Conservation (phyloP, 2,113 vertebrate species). For the Martes martes region DNA sequence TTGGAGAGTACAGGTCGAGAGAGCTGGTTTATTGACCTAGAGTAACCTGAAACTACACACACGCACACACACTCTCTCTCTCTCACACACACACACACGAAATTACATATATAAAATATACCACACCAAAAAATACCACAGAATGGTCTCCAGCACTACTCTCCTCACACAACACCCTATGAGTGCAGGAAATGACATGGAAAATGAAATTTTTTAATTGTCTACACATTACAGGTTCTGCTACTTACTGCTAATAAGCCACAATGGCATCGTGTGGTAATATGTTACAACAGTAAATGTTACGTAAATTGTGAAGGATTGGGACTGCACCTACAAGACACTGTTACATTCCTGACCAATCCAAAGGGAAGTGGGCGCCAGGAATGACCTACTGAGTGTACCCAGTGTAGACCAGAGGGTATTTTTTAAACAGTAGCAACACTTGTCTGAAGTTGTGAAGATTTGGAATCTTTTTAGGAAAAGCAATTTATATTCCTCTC, state of each 20-base stretch:
- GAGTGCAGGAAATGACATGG: not conserved
- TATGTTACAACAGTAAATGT: not conserved
- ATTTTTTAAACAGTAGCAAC: conserved; percentile 1
- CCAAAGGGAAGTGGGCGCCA: not conserved
- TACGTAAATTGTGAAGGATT: not conserved
- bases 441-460: not conserved
- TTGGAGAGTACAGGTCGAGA: not conserved
- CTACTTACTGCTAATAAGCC: not conserved
- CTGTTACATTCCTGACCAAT: not conserved
- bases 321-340: not conserved
- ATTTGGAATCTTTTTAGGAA: not conserved
- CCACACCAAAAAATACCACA: not conserved
- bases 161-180: not conserved
- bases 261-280: not conserved
- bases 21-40: not conserved
- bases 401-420: not conserved
- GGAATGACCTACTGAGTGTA: not conserved
- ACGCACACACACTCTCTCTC: too few species aligned
- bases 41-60: not conserved
- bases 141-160: not conserved
- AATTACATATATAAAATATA: not conserved
- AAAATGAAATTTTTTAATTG: not conserved
- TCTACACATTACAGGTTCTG: not conserved
- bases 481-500: conserved; percentile 25
- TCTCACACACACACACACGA: not conserved